Evolutionary conservation across 2,797 vertebrate genomes (phyloP).

Genomic region (Manis pentadactyla): DNA sequence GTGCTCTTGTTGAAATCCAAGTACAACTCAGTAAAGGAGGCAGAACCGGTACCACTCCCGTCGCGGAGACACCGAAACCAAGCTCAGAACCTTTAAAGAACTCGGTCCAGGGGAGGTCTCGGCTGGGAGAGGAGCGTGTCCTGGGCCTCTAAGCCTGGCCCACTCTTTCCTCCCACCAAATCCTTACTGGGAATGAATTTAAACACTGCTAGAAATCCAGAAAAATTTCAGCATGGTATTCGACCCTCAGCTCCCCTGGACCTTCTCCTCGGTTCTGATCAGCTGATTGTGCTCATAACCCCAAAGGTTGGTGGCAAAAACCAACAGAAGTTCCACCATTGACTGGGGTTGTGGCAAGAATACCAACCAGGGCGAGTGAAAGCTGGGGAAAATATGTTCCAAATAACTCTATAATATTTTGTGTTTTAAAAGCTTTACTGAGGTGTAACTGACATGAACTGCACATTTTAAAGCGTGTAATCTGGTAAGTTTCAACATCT

Average conservation of each 20-base stretch:
- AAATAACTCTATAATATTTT: not conserved
- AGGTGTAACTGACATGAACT: not conserved
- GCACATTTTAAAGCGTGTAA: not conserved
- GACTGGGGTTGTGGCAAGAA: not conserved
- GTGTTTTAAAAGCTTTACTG: conserved; percentile 31
- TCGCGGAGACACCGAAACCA: not conserved
- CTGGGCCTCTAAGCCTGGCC: not conserved
- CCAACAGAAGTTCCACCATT: not conserved
- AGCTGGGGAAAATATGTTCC: not conserved
- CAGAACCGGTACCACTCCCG: not conserved
- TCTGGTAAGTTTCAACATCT: not conserved
- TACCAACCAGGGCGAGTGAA: not conserved
- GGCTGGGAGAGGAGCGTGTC: not conserved
- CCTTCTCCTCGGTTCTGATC: conserved; percentile 7
- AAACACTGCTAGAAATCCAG: not conserved
- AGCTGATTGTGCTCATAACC: not conserved
- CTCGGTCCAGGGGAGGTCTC: not conserved
- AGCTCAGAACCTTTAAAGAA: not conserved
- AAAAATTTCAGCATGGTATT: not conserved
- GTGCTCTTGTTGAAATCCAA: not conserved
- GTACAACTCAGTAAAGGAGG: not conserved
- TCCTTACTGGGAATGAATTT: not conserved
- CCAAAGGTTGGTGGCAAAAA: not conserved
- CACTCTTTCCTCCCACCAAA: not conserved
- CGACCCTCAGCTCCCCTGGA: not conserved